phyloP scores from a whole-genome alignment of 2,113 vertebrate species.

The Phylloscopus trochilus region DNA sequence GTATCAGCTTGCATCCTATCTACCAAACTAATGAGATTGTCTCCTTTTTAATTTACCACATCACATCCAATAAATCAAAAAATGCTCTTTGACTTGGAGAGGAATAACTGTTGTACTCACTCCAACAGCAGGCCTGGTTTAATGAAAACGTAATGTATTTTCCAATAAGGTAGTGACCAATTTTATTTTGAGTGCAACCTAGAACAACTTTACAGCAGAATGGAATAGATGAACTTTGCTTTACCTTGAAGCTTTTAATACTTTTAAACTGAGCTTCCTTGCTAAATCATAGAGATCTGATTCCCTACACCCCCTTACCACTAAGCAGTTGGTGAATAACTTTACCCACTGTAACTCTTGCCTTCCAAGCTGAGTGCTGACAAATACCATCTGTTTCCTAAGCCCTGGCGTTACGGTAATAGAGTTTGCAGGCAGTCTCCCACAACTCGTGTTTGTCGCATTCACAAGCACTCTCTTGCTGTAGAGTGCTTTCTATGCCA shows the following conservation, averaged over 20 bases:
- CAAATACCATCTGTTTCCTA: background rate
- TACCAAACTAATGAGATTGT: conserved; percentile 3
- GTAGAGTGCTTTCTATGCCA: background rate
- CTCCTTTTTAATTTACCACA: background rate
- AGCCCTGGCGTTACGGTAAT: background rate
- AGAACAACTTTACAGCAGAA: background rate
- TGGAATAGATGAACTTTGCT: background rate
- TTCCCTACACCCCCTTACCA: background rate
- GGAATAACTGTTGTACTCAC: background rate
- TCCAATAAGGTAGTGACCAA: background rate
- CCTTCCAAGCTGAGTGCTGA: background rate
- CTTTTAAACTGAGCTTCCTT: background rate
- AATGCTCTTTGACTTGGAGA: background rate
- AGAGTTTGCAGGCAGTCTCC: background rate
- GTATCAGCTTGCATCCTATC: background rate
- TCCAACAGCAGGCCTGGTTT: background rate
- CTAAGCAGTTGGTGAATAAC: background rate
- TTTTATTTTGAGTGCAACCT: background rate
- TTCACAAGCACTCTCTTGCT: fast-evolving
- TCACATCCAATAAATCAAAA: background rate
- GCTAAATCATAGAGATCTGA: background rate
- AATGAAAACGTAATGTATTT: conserved; percentile 18
- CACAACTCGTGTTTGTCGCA: fast-evolving
- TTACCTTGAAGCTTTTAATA: background rate
- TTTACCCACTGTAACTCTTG: background rate